Evolutionary conservation across 2,888 invertebrate genomes (phyloP), one percentile per base, ranked within the genome.

Genomic region (Sphaerophoria rueppellii): DNA sequence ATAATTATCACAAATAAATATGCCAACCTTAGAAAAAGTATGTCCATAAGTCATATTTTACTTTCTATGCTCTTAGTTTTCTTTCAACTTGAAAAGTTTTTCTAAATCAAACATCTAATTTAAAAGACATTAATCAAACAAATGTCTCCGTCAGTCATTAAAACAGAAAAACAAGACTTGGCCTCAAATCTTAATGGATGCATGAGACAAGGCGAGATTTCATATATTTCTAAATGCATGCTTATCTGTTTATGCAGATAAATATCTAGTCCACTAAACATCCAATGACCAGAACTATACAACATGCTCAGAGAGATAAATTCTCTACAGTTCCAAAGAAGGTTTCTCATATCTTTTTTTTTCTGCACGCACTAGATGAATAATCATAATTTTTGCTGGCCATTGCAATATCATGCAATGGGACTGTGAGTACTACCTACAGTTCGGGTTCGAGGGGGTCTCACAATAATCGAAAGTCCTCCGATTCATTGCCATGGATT

Each of bases 321-420:
- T 60, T 67, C 57, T 65, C 58, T 52, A 48, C 61, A 37, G 54
- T 63, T 76, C 40, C 65, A 65, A 52, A 11, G 35, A 61, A 65
- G 43, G 24, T 24, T 24, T 24, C 24, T 24, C 24, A 24, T 24
- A 24, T 24, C 54, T 14, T 71, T 63, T 35, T 71, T 43, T 58
- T 60, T 79, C 70, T 24, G 72, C 82, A 82, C 77, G 82, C 77
- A 76, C 58, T 46, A 34, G 67, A 60, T 60, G 60, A 43, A 60
- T 60, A 71, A 75, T 81, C 60, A 60, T 71, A 81, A 75, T 75
- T 43, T 24, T 71, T 71, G 55, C 24, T 37, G 60, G 50, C n/a
- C 37, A 60, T 58, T 48, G 71, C 58, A 57, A n/a, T 70, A 24
- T 24, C 24, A 2, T 24, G 24, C 24, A 24, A 24, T 54, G 32